Evolutionary conservation across 2,888 invertebrate genomes (phyloP), one percentile per base, ranked within the genome.

Genomic region (Coenonympha glycerion): DNA sequence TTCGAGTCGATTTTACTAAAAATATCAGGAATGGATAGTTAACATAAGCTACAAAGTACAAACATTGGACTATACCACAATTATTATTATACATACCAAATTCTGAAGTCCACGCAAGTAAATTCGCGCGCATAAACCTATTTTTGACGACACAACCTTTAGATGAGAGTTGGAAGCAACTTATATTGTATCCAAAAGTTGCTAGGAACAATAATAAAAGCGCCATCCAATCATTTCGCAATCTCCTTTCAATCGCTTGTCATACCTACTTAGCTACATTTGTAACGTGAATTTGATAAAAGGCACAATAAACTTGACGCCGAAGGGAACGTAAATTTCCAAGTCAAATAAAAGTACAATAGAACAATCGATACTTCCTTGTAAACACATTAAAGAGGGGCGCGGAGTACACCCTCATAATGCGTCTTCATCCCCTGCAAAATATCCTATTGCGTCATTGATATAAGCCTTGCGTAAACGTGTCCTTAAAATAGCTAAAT

Each of bases 351-450:
- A 79, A 81, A 79, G 71, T 76, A 79, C 79, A 82, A 79, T 79
- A 70, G 75, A 77, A 85, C 84, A 86, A 85, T 87, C 86, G 84
- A 86, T 86, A 86, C 79, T 79, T 74, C 73, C 79, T 79, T 85
- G 86, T 87, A 86, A 87, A 86, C 86, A 87, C 85, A 85, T 87
- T 86, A 85, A 77, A 68, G 76, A 73, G 79, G 79, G 80, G 80
- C 73, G 54, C 40, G 47, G 55, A 53, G 63, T 58, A 53, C 60
- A 60, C 69, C 70, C 71, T 76, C 73, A 71, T 69, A 69, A 75
- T 76, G 73, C 74, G 66, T 76, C 76, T 77, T 71, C 67, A 80
- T 81, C 77, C 81, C 77, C 73, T 62, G 59, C 69, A 72, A 76
- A 79, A 79, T 79, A 82, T 83, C 83, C 82, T 83, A 84, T 84